A percentile compares a stretch with the other conserved stretches of the same genome.
phyloP scores from a whole-genome alignment of 2,113 vertebrate genomes.

The Larimichthys polyactis region DNA sequence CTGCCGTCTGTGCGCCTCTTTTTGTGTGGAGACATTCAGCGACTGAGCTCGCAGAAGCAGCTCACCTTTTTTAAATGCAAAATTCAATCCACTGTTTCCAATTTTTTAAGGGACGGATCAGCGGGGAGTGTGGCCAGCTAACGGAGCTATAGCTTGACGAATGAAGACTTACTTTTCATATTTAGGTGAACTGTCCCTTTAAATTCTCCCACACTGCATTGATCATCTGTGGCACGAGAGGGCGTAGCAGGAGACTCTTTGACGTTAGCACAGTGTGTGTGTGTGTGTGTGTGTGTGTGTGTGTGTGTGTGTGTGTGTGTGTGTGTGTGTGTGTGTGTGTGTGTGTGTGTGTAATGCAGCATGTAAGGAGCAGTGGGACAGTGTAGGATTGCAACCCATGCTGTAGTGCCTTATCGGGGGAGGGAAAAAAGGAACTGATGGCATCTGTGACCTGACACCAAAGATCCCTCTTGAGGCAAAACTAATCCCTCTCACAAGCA shows the following conservation, averaged over 20 bases:
- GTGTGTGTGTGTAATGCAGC: neutral
- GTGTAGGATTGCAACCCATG: slow-evolving; percentile 9
- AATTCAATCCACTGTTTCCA: neutral
- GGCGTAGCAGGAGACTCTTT: slow-evolving; percentile 22
- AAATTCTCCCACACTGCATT: neutral
- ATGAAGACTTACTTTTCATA: neutral
- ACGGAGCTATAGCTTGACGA: neutral
- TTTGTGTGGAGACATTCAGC: slow-evolving; percentile 12
- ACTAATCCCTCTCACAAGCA: neutral
- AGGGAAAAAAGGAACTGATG: neutral
- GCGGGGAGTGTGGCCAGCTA: neutral
- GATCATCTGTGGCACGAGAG: slow-evolving; percentile 26
- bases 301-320: neutral
- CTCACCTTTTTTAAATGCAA: neutral
- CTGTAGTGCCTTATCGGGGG: slow-evolving; percentile 2
- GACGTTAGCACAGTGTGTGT: neutral
- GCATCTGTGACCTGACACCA: neutral
- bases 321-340: slow-evolving; percentile 1
- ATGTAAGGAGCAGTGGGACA: neutral
- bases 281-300: slow-evolving; percentile 1
- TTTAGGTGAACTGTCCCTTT: slow-evolving; percentile 15
- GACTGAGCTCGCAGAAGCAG: neutral
- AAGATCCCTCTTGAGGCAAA: neutral
- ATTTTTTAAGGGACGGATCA: neutral
- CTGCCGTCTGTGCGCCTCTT: slow-evolving; percentile 1